These are phyloP conservation scores for Diplolepis rosae DNA, from an alignment of 2,888 invertebrate genomes.

Conservation along the genomic window DNA sequence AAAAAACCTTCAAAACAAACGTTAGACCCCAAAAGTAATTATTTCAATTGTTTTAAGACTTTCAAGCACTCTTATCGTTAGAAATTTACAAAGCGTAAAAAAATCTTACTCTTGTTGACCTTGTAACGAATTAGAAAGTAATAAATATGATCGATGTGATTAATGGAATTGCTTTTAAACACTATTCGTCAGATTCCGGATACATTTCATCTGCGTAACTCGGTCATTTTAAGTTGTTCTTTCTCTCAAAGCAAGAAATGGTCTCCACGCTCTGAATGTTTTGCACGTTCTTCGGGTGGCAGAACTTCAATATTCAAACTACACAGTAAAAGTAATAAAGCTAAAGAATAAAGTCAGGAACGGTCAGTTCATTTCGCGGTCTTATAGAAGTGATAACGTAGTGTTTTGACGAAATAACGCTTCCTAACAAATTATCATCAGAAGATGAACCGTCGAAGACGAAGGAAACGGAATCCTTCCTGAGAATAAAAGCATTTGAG, in stretches of 20 bases:
- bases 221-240: not conserved
- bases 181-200: not conserved
- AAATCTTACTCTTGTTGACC: not conserved
- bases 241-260: slow-evolving; percentile 3
- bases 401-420: slow-evolving; percentile 2
- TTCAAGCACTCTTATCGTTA: too few relatives aligned
- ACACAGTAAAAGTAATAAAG: slow-evolving; percentile 26
- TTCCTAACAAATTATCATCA: not conserved
- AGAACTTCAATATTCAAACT: slow-evolving; percentile 13
- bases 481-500: not conserved
- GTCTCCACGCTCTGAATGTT: slow-evolving; percentile 23
- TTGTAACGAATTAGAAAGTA: too few relatives aligned
- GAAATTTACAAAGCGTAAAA: too few relatives aligned
- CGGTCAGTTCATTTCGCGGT: slow-evolving; percentile 18
- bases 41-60: too few relatives aligned
- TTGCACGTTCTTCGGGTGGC: not conserved
- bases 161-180: too few relatives aligned
- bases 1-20: too few relatives aligned
- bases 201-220: slow-evolving; percentile 4
- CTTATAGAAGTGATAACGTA: not conserved
- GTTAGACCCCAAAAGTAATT: too few relatives aligned
- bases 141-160: too few relatives aligned
- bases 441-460: slow-evolving; percentile 17
- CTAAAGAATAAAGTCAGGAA: slow-evolving; percentile 4
- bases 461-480: not conserved